Evolutionary conservation across 2,888 invertebrate species (phyloP).

Genomic region (Plagodis pulveraria): DNA sequence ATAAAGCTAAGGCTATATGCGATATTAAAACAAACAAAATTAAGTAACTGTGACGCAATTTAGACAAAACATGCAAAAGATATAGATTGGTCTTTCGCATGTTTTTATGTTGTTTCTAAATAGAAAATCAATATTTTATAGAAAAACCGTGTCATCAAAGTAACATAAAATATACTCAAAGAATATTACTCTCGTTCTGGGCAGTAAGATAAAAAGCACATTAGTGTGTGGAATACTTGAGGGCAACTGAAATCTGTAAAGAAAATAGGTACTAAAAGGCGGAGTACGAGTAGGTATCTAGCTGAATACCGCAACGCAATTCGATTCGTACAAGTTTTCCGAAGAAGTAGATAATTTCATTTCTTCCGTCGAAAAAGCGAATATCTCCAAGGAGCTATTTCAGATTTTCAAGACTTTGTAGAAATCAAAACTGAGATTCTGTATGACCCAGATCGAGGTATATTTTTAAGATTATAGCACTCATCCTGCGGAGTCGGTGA

Average conservation of each 20-base stretch:
- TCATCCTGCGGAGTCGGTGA: conserved; percentile 28
- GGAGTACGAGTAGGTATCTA: conserved; percentile 25
- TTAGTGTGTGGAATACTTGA: no score
- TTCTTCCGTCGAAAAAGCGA: conserved; percentile 38
- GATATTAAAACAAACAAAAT: no score
- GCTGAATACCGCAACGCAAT: conserved; percentile 47
- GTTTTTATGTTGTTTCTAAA: no score
- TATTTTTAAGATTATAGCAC: conserved; percentile 41
- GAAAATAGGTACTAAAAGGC: not conserved
- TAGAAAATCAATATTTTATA: no score
- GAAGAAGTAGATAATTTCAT: conserved; percentile 43
- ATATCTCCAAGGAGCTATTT: conserved; percentile 33
- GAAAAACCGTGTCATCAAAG: no score
- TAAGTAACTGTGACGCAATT: no score
- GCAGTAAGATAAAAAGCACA: no score
- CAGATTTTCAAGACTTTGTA: conserved; percentile 30
- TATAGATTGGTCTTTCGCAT: no score
- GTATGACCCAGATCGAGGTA: conserved; percentile 40
- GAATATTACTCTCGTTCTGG: no score
- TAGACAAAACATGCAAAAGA: no score
- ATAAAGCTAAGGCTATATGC: no score
- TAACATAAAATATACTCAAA: no score
- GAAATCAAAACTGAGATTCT: conserved; percentile 44
- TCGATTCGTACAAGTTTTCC: conserved; percentile 48
- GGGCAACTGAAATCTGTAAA: not conserved